phyloP scores from a whole-genome alignment of 1,140 invertebrate genomes.

The Euwallacea fornicatus region DNA sequence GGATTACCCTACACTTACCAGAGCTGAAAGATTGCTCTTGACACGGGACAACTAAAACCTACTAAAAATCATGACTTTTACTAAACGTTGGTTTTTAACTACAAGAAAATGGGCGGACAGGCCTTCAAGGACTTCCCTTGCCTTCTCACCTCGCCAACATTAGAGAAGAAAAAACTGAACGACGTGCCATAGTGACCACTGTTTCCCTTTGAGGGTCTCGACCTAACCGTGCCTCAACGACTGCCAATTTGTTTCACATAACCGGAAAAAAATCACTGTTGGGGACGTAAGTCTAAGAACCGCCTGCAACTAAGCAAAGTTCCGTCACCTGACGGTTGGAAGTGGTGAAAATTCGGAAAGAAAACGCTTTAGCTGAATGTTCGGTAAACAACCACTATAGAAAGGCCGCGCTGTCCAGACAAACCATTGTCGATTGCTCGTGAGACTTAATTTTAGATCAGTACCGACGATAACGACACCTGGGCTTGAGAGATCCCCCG shows the following conservation, averaged over 20 bases:
- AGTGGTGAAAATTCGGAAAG: slow-evolving; percentile 6
- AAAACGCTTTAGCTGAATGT: neutral
- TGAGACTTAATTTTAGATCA: neutral
- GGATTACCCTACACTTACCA: too few species aligned
- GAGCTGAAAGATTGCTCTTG: too few species aligned
- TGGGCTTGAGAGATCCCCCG: slow-evolving; percentile 12
- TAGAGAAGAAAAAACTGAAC: too few species aligned
- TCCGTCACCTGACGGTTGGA: slow-evolving; percentile 11
- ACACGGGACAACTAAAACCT: too few species aligned
- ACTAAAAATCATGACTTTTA: too few species aligned
- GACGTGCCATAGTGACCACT: too few species aligned
- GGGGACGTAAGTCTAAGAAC: slow-evolving; percentile 19
- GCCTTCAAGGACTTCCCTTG: too few species aligned
- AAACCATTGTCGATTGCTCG: slow-evolving; percentile 13
- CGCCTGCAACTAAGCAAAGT: slow-evolving; percentile 15
- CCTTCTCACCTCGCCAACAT: too few species aligned
- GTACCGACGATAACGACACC: slow-evolving; percentile 16
- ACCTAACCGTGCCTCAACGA: neutral
- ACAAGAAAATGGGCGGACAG: too few species aligned
- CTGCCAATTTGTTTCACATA: slow-evolving; percentile 25
- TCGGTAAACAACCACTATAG: slow-evolving; percentile 29
- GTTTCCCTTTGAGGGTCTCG: too few species aligned
- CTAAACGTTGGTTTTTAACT: too few species aligned
- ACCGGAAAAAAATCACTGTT: slow-evolving; percentile 25
- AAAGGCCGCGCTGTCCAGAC: slow-evolving; percentile 25